Evolutionary conservation across 2,888 invertebrate genomes (phyloP), one percentile per base, ranked within the genome.

Genomic region (Scaptomyza cyrtandrae): DNA sequence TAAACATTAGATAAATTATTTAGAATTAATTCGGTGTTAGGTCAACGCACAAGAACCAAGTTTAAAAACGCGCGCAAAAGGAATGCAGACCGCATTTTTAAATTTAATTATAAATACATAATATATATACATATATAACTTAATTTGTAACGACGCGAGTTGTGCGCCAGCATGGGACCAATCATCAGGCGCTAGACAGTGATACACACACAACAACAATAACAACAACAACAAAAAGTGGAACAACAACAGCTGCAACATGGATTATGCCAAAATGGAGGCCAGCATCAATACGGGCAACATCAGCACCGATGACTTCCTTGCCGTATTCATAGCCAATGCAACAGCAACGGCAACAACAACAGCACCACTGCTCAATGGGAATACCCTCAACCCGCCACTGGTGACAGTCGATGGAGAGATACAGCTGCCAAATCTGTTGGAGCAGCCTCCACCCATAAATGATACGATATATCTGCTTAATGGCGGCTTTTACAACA

Each of bases 281-380:
- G 82, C 80, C 57, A 90, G 79, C 70, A 79, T 91, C 24, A 91
- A 92, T 61, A 91, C 91, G 46, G 91, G 91, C 71, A 92, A 91
- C 77, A 92, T 92, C 41, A 92, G 92, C 79, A 92, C 92, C 63
- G 91, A 92, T 82, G 92, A 92, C 35, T 92, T 92, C 64, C 75
- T 92, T 49, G 91, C 92, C 33, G 89, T 92, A 45, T 91, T 92
- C 73, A 86, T 89, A 19, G 89, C 90, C 29, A 78, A 80, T 24
- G 73, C 78, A 10, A 78, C 88, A 41, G 70, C 79, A 54, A 70
- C 87, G 1, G 10, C 41, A 14, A 72, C 88, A 29, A 39, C 58
- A 29, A 33, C 37, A 65, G 33, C 48, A 37, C 63, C 46, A 14
- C 55, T 59, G 46, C 24, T 54, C 46, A 49, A 41, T n/a, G 61